Evolutionary conservation across 35 echinoderm and acorn worm species (phyloP).

Genomic region (Stichopus chloronotus): DNA sequence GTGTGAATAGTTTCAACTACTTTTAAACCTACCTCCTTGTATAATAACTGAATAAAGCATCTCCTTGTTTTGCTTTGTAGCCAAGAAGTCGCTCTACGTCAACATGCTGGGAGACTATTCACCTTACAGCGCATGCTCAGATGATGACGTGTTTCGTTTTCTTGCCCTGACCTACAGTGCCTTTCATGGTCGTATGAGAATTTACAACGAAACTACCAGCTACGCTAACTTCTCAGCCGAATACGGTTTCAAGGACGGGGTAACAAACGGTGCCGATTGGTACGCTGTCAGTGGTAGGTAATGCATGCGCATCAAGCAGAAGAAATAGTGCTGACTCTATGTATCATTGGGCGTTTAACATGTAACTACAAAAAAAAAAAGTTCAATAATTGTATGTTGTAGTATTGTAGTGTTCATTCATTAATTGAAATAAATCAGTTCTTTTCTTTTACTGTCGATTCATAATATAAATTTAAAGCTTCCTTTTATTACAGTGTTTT

Average conservation of each 20-base stretch:
- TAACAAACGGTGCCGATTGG: constrained; percentile 94
- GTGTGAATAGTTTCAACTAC: too few species aligned
- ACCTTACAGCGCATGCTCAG: constrained; percentile 59
- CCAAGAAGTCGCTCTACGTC: constrained; percentile 35
- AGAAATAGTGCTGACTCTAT: neutral
- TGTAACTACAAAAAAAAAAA: neutral
- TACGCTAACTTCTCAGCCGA: neutral
- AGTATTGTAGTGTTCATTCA: too few species aligned
- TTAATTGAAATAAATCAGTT: too few species aligned
- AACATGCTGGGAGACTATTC: neutral
- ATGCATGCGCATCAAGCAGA: too few species aligned
- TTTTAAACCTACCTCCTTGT: too few species aligned
- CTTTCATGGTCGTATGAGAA: constrained; percentile 68
- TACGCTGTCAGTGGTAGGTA: constrained; percentile 75
- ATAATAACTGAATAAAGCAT: neutral
- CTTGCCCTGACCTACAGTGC: constrained; percentile 75
- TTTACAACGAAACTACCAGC: constrained; percentile 57
- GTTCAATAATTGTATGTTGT: too few species aligned
- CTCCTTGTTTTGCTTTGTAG: neutral
- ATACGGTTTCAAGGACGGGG: constrained; percentile 77
- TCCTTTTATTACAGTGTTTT: too few species aligned
- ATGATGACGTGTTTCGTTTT: constrained; percentile 81
- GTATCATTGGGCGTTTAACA: neutral
- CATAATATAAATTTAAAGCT: too few species aligned
- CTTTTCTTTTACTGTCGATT: too few species aligned